Conservation (phyloP, 2,888 invertebrate species). For the Spilarctia lutea region DNA sequence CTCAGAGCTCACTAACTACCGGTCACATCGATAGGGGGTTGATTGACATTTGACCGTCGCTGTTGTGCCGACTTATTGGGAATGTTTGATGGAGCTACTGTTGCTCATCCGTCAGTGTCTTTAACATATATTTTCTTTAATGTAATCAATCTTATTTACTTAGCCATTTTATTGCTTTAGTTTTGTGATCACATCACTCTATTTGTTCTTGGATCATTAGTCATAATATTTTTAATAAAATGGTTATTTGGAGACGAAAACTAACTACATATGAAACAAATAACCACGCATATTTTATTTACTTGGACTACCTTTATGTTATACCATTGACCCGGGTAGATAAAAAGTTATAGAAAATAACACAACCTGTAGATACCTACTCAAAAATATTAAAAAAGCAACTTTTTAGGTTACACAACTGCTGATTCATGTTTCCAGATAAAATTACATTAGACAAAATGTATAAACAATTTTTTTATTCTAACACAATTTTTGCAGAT, state of each 20-base stretch:
- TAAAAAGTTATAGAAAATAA: not conserved
- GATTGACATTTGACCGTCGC: slow-evolving; percentile 75
- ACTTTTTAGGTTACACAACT: not conserved
- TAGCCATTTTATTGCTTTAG: not conserved
- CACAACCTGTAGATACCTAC: not conserved
- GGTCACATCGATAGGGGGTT: slow-evolving; percentile 53
- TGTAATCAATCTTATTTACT: not conserved
- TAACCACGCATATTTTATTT: not conserved
- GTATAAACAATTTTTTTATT: not conserved
- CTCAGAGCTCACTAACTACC: slow-evolving; percentile 46
- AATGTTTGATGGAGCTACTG: slow-evolving; percentile 56
- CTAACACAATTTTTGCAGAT: not conserved
- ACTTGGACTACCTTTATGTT: not conserved
- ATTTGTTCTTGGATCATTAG: not conserved
- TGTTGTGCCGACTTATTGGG: slow-evolving; percentile 60
- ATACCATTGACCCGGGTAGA: not conserved
- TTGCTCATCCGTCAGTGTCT: slow-evolving; percentile 19
- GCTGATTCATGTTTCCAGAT: not conserved
- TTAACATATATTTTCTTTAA: not conserved
- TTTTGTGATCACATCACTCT: not conserved
- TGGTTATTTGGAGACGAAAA: not conserved
- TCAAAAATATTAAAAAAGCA: not conserved
- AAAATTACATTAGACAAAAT: not conserved
- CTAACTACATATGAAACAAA: not conserved
- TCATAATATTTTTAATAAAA: not conserved